A percentile compares a stretch with the other conserved stretches of the same genome.
Evolutionary conservation across 1,140 invertebrate genomes (phyloP).

Genomic region (Drusus annulatus): DNA sequence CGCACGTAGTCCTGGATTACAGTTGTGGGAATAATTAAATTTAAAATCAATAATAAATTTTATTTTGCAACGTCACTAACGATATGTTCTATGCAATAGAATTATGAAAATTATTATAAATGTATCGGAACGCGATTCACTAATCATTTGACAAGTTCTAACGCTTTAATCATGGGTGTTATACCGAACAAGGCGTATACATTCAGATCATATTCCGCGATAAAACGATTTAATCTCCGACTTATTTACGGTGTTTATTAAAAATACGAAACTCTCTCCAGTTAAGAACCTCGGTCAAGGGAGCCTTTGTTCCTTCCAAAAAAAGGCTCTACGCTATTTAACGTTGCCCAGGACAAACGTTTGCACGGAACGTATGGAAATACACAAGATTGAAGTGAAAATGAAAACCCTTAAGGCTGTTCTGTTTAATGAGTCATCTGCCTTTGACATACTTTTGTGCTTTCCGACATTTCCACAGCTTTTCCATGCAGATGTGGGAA

Average conservation of each 20-base stretch:
- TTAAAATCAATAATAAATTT: neutral
- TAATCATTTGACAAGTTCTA: no score
- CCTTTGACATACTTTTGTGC: slow-evolving; percentile 39
- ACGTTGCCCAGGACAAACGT: neutral
- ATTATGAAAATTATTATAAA: neutral
- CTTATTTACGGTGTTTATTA: slow-evolving; percentile 31
- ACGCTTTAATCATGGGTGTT: neutral
- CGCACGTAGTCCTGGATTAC: no score
- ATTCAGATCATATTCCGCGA: slow-evolving; percentile 4
- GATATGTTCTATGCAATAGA: neutral
- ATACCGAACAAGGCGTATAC: neutral
- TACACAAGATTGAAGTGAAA: slow-evolving; percentile 28
- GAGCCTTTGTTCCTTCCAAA: neutral
- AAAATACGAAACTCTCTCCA: neutral
- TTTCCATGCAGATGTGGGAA: neutral
- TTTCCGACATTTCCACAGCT: neutral
- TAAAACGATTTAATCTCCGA: slow-evolving; percentile 4
- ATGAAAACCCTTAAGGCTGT: slow-evolving; percentile 27
- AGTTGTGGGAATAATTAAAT: neutral
- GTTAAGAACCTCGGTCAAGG: neutral
- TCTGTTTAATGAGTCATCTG: slow-evolving; percentile 26
- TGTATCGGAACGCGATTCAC: neutral
- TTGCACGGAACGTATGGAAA: neutral
- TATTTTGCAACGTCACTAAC: neutral
- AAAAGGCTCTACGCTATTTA: neutral